Evolutionary conservation across 2,888 invertebrate genomes (phyloP).

Genomic region (Actias luna): DNA sequence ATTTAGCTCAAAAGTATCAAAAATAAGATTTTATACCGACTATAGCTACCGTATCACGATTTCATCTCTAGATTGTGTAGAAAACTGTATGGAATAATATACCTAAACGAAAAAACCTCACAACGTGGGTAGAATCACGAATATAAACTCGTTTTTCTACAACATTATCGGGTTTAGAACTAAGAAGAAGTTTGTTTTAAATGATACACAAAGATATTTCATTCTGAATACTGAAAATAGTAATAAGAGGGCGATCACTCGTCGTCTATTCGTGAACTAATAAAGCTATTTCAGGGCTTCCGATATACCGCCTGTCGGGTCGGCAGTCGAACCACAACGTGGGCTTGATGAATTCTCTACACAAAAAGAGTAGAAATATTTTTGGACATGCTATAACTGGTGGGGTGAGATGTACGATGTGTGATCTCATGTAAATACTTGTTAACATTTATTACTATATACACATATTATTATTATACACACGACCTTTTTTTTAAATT

Average conservation of each 20-base stretch:
- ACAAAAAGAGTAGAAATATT: slow-evolving; percentile 23
- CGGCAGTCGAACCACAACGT: slow-evolving; percentile 20
- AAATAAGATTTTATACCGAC: not conserved
- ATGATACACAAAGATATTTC: slow-evolving; percentile 42
- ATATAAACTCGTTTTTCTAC: not conserved
- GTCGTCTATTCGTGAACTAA: slow-evolving; percentile 68
- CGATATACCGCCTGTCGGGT: slow-evolving; percentile 43
- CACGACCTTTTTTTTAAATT: not conserved
- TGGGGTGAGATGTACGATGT: slow-evolving; percentile 3
- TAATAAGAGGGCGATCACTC: slow-evolving; percentile 71
- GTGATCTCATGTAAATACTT: not conserved
- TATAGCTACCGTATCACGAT: not conserved
- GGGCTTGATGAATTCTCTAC: slow-evolving; percentile 25
- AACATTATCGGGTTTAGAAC: no score
- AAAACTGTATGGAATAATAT: not conserved
- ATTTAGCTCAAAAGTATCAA: not conserved
- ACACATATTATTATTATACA: no score
- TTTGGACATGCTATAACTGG: slow-evolving; percentile 13
- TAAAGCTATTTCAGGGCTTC: slow-evolving; percentile 68
- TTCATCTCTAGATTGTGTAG: not conserved
- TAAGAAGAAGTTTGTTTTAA: slow-evolving; percentile 37
- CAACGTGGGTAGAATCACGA: not conserved
- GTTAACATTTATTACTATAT: not conserved
- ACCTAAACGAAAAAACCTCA: not conserved
- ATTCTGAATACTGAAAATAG: slow-evolving; percentile 64